These are phyloP conservation scores for Scleropages formosus DNA, from an alignment of 2,797 vertebrate genomes.

Conservation along the genomic window DNA sequence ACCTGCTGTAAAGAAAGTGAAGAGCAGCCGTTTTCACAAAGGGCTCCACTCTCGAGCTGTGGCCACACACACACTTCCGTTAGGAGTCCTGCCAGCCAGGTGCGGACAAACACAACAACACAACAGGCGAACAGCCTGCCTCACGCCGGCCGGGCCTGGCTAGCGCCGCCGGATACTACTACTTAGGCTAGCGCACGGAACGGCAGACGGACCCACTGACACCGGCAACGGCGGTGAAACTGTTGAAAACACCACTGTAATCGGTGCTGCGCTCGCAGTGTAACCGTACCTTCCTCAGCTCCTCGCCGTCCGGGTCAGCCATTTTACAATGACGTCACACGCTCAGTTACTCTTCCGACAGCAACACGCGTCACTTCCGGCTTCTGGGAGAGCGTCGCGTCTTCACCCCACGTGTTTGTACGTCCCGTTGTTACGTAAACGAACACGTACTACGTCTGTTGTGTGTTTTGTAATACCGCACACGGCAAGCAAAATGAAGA, in stretches of 20 bases:
- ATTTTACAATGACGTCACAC: slow-evolving; percentile 56
- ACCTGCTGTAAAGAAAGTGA: neutral
- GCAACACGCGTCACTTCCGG: slow-evolving; percentile 23
- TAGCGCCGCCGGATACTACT: no score
- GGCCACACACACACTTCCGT: neutral
- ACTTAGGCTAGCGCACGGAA: no score
- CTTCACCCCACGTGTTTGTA: neutral
- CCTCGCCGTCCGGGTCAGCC: slow-evolving; percentile 58
- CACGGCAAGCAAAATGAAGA: no score
- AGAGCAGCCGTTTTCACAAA: no score
- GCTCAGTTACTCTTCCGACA: neutral
- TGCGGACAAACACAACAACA: neutral
- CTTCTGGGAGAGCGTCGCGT: no score
- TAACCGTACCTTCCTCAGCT: slow-evolving; percentile 68
- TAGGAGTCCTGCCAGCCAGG: no score
- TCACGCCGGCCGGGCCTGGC: no score
- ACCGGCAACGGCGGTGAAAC: slow-evolving; percentile 27
- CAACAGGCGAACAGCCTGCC: neutral
- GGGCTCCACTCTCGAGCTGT: no score
- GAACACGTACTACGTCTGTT: no score
- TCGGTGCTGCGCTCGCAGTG: slow-evolving; percentile 49
- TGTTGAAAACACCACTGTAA: neutral
- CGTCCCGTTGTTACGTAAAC: no score
- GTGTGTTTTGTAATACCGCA: no score
- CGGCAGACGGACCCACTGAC: neutral